Conservation (phyloP, 1,140 invertebrate genomes). For the Parapsyche elsis region DNA sequence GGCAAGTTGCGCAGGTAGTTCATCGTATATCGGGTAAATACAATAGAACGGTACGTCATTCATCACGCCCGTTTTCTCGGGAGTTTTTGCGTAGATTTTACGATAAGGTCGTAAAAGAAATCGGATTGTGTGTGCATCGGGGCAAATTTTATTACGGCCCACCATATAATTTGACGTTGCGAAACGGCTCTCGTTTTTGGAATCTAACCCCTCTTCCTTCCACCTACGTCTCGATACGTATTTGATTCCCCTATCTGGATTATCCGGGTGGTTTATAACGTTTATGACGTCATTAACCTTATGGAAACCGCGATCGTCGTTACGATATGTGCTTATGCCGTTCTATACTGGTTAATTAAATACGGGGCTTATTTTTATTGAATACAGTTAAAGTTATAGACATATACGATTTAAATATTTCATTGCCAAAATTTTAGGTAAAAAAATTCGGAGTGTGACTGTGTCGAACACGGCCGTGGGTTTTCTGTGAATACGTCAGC, state of each 20-base stretch:
- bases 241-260: not conserved
- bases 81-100: not conserved
- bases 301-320: no score
- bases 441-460: no score
- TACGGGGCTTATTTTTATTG: no score
- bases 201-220: not conserved
- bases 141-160: not conserved
- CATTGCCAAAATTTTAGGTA: no score
- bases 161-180: conserved; percentile 1
- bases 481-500: no score
- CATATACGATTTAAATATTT: no score
- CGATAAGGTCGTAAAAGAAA: conserved; percentile 1
- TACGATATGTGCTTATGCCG: no score
- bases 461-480: no score
- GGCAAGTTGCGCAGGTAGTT: no score
- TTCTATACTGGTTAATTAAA: no score
- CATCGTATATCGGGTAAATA: no score
- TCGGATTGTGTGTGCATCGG: not conserved
- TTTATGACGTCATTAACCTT: conserved; percentile 1
- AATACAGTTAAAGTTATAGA: no score
- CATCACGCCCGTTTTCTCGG: not conserved
- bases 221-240: not conserved
- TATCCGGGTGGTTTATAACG: conserved; percentile 4
- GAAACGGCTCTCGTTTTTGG: not conserved
- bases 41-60: not conserved